A percentile compares a stretch with the other conserved stretches of the same genome.
Evolutionary conservation across 2,113 vertebrate species (phyloP).

Genomic region (Mormyrus iriodes): DNA sequence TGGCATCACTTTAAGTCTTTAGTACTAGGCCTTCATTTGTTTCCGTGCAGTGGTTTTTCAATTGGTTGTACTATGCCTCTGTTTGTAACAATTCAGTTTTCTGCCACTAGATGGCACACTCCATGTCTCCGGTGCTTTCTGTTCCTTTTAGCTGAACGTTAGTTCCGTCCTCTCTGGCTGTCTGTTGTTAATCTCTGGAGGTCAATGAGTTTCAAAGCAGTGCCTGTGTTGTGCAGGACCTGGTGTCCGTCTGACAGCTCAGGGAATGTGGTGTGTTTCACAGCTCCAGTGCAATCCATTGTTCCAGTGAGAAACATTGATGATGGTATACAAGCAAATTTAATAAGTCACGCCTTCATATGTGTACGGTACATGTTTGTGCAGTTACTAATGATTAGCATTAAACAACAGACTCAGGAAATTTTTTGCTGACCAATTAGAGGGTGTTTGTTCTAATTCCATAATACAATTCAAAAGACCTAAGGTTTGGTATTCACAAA

Average conservation of each 20-base stretch:
- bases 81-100: not conserved
- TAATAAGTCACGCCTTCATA: not conserved
- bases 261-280: not conserved
- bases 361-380: not conserved
- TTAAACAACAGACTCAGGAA: not conserved
- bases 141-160: too few species aligned
- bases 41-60: not conserved
- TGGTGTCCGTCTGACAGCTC: not conserved
- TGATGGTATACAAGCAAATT: not conserved
- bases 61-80: too few species aligned
- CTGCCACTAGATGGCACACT: conserved; percentile 44
- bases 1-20: not conserved
- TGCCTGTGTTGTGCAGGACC: not conserved
- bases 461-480: not conserved
- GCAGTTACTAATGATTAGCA: not conserved
- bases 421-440: not conserved
- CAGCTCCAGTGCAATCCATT: not conserved
- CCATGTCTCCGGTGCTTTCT: not conserved
- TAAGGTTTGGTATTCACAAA: not conserved
- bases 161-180: not conserved
- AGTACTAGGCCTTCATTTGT: not conserved
- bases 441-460: not conserved
- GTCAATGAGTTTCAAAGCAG: not conserved
- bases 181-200: not conserved
- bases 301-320: not conserved